Conservation (phyloP, 2,888 invertebrate species). For the Graphium colonna region DNA sequence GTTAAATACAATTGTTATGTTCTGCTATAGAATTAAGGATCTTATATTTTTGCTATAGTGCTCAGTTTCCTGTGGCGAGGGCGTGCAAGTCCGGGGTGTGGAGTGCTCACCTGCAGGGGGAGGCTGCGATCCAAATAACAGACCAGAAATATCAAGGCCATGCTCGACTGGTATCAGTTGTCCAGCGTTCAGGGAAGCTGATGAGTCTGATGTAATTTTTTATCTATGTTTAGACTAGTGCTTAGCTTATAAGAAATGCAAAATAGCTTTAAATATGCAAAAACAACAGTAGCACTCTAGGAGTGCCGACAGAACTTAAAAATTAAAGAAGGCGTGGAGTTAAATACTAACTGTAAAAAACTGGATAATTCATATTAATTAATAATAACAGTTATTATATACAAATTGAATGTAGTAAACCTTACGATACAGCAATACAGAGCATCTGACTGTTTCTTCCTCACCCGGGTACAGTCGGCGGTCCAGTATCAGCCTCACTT, state of each 20-base stretch:
- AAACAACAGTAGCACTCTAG: too few relatives aligned
- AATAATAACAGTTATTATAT: too few relatives aligned
- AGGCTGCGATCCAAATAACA: constrained; percentile 83
- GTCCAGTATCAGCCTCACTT: too few relatives aligned
- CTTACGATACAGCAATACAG: too few relatives aligned
- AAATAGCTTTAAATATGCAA: too few relatives aligned
- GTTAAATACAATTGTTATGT: neutral
- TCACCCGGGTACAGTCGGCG: too few relatives aligned
- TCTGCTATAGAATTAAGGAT: neutral
- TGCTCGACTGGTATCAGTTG: constrained; percentile 89
- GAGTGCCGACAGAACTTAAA: too few relatives aligned
- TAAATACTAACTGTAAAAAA: too few relatives aligned
- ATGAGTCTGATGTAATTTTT: constrained; percentile 57
- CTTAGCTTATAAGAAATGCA: neutral
- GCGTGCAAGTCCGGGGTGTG: constrained; percentile 89
- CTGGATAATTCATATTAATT: too few relatives aligned
- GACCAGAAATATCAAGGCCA: constrained; percentile 85
- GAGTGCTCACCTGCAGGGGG: constrained; percentile 86
- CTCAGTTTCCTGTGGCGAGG: constrained; percentile 95
- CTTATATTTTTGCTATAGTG: constrained; percentile 80
- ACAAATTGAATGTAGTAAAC: too few relatives aligned
- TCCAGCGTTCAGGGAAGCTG: constrained; percentile 69
- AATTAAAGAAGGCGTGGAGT: too few relatives aligned
- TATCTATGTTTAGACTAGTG: neutral
- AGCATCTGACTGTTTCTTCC: too few relatives aligned